Evolutionary conservation across 2,113 vertebrate species (phyloP), one percentile per base, ranked within the genome.

Genomic region (Andinoacara biseriatus): DNA sequence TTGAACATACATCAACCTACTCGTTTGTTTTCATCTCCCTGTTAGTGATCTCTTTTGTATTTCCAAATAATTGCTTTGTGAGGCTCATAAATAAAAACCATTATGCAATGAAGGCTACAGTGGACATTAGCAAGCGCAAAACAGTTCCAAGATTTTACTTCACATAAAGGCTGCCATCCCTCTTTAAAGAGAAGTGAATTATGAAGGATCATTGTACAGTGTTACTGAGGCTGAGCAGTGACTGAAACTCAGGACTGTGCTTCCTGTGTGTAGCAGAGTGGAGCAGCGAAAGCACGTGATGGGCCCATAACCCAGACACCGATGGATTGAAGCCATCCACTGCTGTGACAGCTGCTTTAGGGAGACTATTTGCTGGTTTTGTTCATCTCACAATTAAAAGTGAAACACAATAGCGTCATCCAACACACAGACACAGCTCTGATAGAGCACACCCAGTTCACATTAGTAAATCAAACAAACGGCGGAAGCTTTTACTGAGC

Each of bases 251-350:
- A 52, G 67, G 24, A 52, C 13, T 72, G 43, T 72, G 46, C 26
- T 31, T 52, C 43, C 65, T 72, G 24, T 26, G 74, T 1, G 8
- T 3, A 94, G 93, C 90, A 94, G 90, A 95, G 94, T 93, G 90
- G 92, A 78, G 89, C 83, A 94, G 90, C 90, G 84, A 93, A 94
- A 92, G 89, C 87, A 86, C 7, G 33, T 94, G 85, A 91, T 94
- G 92, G 91, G 89, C 93, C 92, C 93, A 95, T 94, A 94, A 94
- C 90, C 93, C 93, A 94, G 92, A 94, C 90, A 89, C 93, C 89
- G 84, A 92, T 95, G 93, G 90, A 95, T 95, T 83, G 89, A 94
- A 94, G 92, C 92, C 90, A 89, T 92, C 91, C 92, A 94, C 94
- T 94, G 91, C 94, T 94, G 92, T 3, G 2, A 31, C 3, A 6